phyloP scores from a whole-genome alignment of 1,140 invertebrate genomes.

The Goniozus legneri region DNA sequence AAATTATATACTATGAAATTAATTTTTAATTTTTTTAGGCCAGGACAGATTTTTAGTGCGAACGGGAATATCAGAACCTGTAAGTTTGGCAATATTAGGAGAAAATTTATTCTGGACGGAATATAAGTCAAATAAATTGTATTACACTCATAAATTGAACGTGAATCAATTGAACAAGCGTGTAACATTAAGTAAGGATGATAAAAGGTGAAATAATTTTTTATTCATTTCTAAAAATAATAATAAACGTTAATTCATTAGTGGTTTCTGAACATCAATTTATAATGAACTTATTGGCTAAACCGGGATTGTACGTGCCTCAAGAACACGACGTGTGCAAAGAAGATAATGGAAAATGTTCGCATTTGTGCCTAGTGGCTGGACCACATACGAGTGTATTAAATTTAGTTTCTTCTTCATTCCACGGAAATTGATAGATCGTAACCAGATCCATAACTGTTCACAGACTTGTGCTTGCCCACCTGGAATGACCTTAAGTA shows the following conservation, averaged over 20 bases:
- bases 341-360: slow-evolving; percentile 66
- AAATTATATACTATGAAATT: not conserved
- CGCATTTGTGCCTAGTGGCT: slow-evolving; percentile 67
- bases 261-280: slow-evolving; percentile 18
- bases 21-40: slow-evolving; percentile 41
- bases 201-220: no score
- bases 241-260: no score
- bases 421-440: not conserved
- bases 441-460: not conserved
- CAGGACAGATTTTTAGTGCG: slow-evolving; percentile 32
- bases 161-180: slow-evolving; percentile 40
- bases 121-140: slow-evolving; percentile 38
- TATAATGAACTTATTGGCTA: slow-evolving; percentile 30
- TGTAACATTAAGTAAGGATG: slow-evolving; percentile 30
- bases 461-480: slow-evolving; percentile 61
- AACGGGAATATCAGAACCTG: slow-evolving; percentile 42
- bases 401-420: not conserved
- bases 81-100: slow-evolving; percentile 56
- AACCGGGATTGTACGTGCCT: slow-evolving; percentile 30
- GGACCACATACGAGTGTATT: slow-evolving; percentile 17
- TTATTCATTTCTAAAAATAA: no score
- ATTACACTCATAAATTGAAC: slow-evolving; percentile 60
- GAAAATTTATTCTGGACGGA: slow-evolving; percentile 56
- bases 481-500: slow-evolving; percentile 51
- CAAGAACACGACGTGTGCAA: slow-evolving; percentile 61